These are phyloP conservation scores for Macaria liturata DNA, from an alignment of 2,888 invertebrate species.

Conservation along the genomic window DNA sequence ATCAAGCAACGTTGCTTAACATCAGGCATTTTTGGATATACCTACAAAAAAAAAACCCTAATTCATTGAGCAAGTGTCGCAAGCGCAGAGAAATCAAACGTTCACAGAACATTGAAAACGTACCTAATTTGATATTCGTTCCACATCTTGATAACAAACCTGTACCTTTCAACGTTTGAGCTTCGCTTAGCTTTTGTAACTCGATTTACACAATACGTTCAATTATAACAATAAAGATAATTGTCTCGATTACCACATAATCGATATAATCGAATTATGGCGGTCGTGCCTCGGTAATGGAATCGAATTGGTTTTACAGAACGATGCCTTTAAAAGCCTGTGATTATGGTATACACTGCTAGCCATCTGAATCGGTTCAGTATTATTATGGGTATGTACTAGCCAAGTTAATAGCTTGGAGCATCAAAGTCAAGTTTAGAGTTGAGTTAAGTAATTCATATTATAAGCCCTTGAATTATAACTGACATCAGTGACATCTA, in stretches of 20 bases:
- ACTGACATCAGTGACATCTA: too few relatives aligned
- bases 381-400: too few relatives aligned
- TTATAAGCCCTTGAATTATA: too few relatives aligned
- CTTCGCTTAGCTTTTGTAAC: conserved; percentile 25
- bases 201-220: conserved; percentile 30
- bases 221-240: conserved; percentile 38
- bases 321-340: conserved; percentile 17
- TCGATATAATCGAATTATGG: conserved; percentile 38
- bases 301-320: conserved; percentile 20
- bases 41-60: too few relatives aligned
- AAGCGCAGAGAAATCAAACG: conserved; percentile 3
- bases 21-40: too few relatives aligned
- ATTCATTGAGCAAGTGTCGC: background rate
- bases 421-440: too few relatives aligned
- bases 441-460: too few relatives aligned
- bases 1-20: too few relatives aligned
- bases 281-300: conserved; percentile 28
- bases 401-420: too few relatives aligned
- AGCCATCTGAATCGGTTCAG: too few relatives aligned
- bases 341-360: background rate
- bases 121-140: conserved; percentile 11
- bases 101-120: conserved; percentile 6
- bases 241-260: conserved; percentile 34
- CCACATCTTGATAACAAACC: conserved; percentile 15
- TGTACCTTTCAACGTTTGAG: conserved; percentile 7